Evolutionary conservation across 2,113 vertebrate genomes (phyloP), one percentile per base, ranked within the genome.

Genomic region (Columbina picui): DNA sequence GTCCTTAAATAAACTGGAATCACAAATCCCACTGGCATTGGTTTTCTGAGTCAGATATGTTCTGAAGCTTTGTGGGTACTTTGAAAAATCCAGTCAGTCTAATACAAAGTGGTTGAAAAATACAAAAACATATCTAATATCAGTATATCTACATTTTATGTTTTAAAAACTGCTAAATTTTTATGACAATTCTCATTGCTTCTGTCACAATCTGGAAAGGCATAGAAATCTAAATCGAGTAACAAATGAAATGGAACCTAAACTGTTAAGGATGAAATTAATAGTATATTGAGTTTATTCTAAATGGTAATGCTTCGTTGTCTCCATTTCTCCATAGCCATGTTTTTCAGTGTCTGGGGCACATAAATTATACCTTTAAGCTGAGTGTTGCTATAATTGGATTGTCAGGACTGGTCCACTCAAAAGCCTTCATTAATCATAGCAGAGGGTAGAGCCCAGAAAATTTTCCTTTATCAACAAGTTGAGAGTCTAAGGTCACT

Each of bases 391-490:
- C 77, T 93, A 45, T 93, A 96, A 95, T 89, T 95, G 95, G 89
- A 95, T 97, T 97, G 81, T 81, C 81, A 92, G 80, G 74, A 93
- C 91, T 27, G 23, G 92, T 92, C 91, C 77, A 81, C 75, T 90
- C 87, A 70, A 84, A 96, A 89, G 90, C 90, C 36, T 90, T 82
- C 85, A 90, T 96, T 97, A 97, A 92, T 95, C 90, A 88, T 26
- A 67, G 79, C 87, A 94, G 73, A 80, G 84, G 29, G 41, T 56
- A 83, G 79, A 32, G 39, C 61, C 53, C 2, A 0, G 79, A 93
- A 95, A 73, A 93, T 95, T 84, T 86, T 96, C 87, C 87, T 83
- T 86, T 90, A 91, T 94, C 93, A 96, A 95, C 93, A 96, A 94
- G 85, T 95, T 84, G 52, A 92, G 64, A 96, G 87, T 81, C 82